A percentile compares a stretch with the other conserved stretches of the same genome.
These are phyloP conservation scores for Atherinosoma microstoma DNA, from an alignment of 2,797 vertebrate species.

Conservation along the genomic window DNA sequence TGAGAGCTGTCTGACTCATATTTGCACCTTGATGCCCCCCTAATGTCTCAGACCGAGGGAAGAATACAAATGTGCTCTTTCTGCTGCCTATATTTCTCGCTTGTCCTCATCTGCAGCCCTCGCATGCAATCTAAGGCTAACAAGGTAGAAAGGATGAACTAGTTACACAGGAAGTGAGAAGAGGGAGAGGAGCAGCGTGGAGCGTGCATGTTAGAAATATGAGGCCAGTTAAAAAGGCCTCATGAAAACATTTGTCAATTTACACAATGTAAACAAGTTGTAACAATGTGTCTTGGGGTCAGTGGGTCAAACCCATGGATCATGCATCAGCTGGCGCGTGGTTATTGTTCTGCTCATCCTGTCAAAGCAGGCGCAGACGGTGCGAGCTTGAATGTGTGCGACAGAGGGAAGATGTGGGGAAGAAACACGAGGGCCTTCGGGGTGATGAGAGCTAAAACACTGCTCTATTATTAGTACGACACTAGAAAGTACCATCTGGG, in stretches of 20 bases:
- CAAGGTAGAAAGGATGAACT: conserved; percentile 33
- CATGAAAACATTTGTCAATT: conserved; percentile 81
- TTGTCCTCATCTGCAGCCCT: conserved; percentile 37
- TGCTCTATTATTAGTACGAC: conserved; percentile 79
- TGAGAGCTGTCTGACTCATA: conserved; percentile 96
- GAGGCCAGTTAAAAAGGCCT: conserved; percentile 58
- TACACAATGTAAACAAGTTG: conserved; percentile 82
- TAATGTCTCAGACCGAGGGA: conserved; percentile 90
- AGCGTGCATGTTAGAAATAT: conserved; percentile 44
- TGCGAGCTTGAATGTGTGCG: conserved; percentile 55
- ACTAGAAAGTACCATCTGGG: conserved; percentile 82
- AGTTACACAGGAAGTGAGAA: conserved; percentile 33
- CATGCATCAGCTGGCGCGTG: conserved; percentile 80
- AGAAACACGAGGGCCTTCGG: conserved; percentile 63
- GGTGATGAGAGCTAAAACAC: conserved; percentile 75
- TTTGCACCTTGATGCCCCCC: conserved; percentile 94
- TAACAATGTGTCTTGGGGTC: conserved; percentile 78
- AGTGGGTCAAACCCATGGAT: conserved; percentile 82
- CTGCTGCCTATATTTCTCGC: conserved; percentile 35
- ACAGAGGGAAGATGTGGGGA: conserved; percentile 58
- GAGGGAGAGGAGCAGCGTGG: conserved; percentile 22
- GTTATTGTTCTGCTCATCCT: conserved; percentile 77
- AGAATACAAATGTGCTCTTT: conserved; percentile 86
- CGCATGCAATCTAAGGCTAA: conserved; percentile 35
- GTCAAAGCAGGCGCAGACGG: conserved; percentile 64